Conservation (phyloP, 2,888 invertebrate species). For the Campaea margaritaria region DNA sequence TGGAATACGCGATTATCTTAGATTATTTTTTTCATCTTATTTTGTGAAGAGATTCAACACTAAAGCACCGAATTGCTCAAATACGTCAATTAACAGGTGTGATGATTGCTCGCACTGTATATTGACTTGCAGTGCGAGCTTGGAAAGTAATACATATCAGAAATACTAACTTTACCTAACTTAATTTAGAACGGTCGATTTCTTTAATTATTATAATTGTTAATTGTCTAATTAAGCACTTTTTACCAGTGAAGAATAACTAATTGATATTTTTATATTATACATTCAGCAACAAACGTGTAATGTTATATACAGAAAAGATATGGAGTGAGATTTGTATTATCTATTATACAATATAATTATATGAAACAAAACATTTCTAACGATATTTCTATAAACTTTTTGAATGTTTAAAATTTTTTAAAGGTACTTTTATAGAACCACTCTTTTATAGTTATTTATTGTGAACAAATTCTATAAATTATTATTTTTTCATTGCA, state of each 20-base stretch:
- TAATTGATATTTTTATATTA: slow-evolving; percentile 18
- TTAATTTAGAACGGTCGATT: slow-evolving; percentile 24
- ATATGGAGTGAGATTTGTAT: neutral
- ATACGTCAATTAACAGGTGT: too few relatives aligned
- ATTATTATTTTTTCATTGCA: slow-evolving; percentile 47
- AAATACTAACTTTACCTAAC: slow-evolving; percentile 22
- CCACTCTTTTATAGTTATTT: slow-evolving; percentile 39
- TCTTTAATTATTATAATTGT: neutral
- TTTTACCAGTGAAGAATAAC: slow-evolving; percentile 28
- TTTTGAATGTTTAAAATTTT: slow-evolving; percentile 27
- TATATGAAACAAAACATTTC: slow-evolving; percentile 19
- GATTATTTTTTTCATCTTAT: too few relatives aligned
- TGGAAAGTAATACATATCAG: too few relatives aligned
- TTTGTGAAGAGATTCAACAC: too few relatives aligned
- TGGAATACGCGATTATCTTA: too few relatives aligned
- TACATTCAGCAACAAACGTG: slow-evolving; percentile 6
- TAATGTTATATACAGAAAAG: slow-evolving; percentile 3
- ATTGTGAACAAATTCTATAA: slow-evolving; percentile 35
- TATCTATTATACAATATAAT: neutral
- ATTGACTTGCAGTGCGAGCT: too few relatives aligned
- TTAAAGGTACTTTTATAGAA: slow-evolving; percentile 21
- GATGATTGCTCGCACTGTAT: too few relatives aligned
- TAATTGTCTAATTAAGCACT: slow-evolving; percentile 4
- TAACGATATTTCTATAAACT: slow-evolving; percentile 21
- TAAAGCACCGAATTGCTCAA: too few relatives aligned